Evolutionary conservation across 1,140 invertebrate genomes (phyloP).

Genomic region (Anthonomus grandis): DNA sequence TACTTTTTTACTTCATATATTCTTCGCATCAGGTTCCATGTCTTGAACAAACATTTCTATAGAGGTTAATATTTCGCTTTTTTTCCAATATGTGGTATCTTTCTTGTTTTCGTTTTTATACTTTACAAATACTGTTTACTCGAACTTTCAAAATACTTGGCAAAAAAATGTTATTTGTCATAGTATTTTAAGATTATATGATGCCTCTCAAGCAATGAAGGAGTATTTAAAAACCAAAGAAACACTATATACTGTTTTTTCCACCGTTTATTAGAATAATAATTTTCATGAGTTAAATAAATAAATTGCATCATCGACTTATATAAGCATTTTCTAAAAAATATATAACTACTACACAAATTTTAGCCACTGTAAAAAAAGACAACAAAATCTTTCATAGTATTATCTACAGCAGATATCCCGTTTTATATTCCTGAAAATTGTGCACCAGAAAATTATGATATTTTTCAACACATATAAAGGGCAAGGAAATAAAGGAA

Average conservation of each 20-base stretch:
- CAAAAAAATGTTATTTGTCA: no score
- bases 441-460: slow-evolving; percentile 1
- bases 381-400: slow-evolving; percentile 12
- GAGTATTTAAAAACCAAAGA: not conserved
- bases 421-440: not conserved
- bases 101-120: no score
- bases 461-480: slow-evolving; percentile 1
- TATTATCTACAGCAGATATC: slow-evolving; percentile 18
- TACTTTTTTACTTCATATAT: no score
- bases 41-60: no score
- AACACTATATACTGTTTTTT: slow-evolving; percentile 15
- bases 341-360: slow-evolving; percentile 32
- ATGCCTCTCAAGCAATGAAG: not conserved
- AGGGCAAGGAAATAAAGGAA: slow-evolving; percentile 21
- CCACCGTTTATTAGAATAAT: slow-evolving; percentile 46
- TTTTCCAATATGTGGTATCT: no score
- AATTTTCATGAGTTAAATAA: slow-evolving; percentile 45
- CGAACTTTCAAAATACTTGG: no score
- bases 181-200: no score
- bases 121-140: no score
- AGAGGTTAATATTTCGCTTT: no score
- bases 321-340: slow-evolving; percentile 39
- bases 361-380: slow-evolving; percentile 22
- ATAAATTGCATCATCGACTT: slow-evolving; percentile 44
- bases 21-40: no score